Evolutionary conservation across 2,888 invertebrate genomes (phyloP), one percentile per base, ranked within the genome.

Genomic region (Cephus rjabovi): DNA sequence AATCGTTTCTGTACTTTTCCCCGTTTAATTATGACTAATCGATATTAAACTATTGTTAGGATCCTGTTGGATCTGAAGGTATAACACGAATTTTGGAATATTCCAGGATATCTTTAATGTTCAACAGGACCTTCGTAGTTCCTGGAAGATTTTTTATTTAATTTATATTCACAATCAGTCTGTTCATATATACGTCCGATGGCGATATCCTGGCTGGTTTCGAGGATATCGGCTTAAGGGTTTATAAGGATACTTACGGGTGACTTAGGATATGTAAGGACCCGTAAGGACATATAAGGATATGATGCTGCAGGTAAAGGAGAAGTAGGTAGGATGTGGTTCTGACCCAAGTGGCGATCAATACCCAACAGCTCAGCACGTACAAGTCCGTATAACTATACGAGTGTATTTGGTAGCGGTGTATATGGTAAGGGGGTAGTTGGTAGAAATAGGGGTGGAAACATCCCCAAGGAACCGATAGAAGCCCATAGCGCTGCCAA

Each of bases 401-500:
- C 84, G 80, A 85, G 86, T 86, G 85, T 88, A 88, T 89, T 89
- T 86, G 88, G 83, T 80, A 81, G 79, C 79, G 82, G 83, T 87
- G 86, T 88, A 87, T 85, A 87, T 82, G 84, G 86, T 82, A 85
- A 86, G 86, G 77, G 77, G 86, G 87, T 85, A 86, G 87, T 88
- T 87, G 86, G 84, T 86, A 87, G 89, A 87, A 89, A 88, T 89
- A 90, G 90, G 88, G 88, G 89, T 87, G 89, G 90, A 88, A 89
- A 86, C 88, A 90, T 90, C 90, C 90, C 90, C 88, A 89, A 90
- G 90, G 89, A 90, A 86, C 89, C 88, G 90, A 90, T 90, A 89
- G 89, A 87, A 85, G 85, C 86, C 86, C 87, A 85, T 89, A 85
- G 89, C 86, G 85, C 85, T 87, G 84, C 85, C 79, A 87, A 88